Conservation (phyloP, 1,140 invertebrate species). For the Asbolus verrucosus region DNA sequence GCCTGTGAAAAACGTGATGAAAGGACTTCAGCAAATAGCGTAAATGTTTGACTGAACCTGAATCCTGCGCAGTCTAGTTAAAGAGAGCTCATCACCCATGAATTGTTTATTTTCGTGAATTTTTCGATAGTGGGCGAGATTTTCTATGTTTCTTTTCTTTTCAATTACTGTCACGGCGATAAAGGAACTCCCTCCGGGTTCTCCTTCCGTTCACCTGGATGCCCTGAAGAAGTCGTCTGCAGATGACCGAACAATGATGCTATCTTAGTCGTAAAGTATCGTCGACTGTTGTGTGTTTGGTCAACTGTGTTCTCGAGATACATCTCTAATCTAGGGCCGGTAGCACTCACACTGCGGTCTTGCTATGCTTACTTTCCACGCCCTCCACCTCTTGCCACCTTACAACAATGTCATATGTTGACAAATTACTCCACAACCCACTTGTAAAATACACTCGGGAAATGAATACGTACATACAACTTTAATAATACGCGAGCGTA, state of each 20-base stretch:
- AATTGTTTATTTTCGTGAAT: no score
- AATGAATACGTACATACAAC: slow-evolving; percentile 37
- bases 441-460: slow-evolving; percentile 13
- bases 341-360: slow-evolving; percentile 23
- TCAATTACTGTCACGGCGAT: slow-evolving; percentile 30
- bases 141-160: slow-evolving; percentile 11
- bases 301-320: slow-evolving; percentile 31
- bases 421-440: slow-evolving; percentile 32
- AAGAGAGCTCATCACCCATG: no score
- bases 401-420: slow-evolving; percentile 24
- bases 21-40: no score
- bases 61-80: no score
- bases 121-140: no score
- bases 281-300: neutral
- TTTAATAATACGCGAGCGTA: slow-evolving; percentile 30
- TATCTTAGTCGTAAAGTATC: neutral
- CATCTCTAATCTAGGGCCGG: slow-evolving; percentile 29
- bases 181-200: slow-evolving; percentile 18
- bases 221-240: slow-evolving; percentile 9
- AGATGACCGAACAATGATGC: slow-evolving; percentile 20
- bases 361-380: slow-evolving; percentile 29
- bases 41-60: no score
- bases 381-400: slow-evolving; percentile 7
- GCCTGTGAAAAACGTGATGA: no score
- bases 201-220: slow-evolving; percentile 15